Percentiles rank a stretch among this genome's conserved stretches.
Evolutionary conservation across 2,888 invertebrate species (phyloP).

Genomic region (Anorthoa munda): DNA sequence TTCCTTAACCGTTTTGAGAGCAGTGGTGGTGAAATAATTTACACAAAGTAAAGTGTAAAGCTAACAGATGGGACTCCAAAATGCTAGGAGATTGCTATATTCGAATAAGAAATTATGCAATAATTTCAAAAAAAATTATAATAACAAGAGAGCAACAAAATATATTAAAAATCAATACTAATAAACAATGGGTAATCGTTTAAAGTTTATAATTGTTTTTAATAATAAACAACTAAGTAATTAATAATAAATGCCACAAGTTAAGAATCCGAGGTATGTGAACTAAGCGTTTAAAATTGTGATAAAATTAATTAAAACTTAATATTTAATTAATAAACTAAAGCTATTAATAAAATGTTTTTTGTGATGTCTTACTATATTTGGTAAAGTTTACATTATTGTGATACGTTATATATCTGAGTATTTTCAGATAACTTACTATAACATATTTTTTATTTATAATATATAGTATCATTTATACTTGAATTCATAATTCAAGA

Average conservation of each 20-base stretch:
- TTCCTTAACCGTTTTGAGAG: too few relatives aligned
- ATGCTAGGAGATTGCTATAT: neutral
- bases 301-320: constrained; percentile 36
- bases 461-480: neutral
- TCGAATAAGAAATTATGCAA: constrained; percentile 1
- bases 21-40: too few relatives aligned
- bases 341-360: neutral
- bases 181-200: too few relatives aligned
- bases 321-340: constrained; percentile 9
- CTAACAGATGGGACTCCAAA: neutral
- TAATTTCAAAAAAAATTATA: neutral
- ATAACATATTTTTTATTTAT: neutral
- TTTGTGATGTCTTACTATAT: constrained; percentile 22
- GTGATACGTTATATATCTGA: neutral
- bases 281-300: constrained; percentile 34
- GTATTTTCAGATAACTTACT: neutral
- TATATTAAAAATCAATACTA: too few relatives aligned
- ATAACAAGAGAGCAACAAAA: constrained; percentile 31
- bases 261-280: constrained; percentile 51
- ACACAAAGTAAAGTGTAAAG: too few relatives aligned
- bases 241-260: constrained; percentile 47
- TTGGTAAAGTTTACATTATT: neutral
- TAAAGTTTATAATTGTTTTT: too few relatives aligned
- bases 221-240: neutral
- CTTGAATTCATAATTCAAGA: neutral